phyloP scores from a whole-genome alignment of 2,797 vertebrate species.

The Erpetoichthys calabaricus region DNA sequence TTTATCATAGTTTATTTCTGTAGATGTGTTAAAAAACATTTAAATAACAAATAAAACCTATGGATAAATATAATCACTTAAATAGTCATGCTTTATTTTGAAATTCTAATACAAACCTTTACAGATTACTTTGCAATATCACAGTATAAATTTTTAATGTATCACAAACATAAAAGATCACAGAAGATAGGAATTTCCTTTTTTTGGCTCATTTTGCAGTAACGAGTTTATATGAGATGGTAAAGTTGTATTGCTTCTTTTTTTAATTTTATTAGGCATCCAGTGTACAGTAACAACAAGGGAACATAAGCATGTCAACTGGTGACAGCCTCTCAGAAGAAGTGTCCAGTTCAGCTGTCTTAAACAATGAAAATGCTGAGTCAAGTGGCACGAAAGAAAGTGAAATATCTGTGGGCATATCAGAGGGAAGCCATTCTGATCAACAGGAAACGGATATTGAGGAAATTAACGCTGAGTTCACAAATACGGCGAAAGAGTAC shows the following conservation, averaged over 20 bases:
- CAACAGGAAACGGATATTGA: conserved; percentile 51
- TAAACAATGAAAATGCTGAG: conserved; percentile 38
- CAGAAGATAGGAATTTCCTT: no score
- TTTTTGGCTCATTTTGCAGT: no score
- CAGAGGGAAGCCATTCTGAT: conserved; percentile 47
- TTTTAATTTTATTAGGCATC: conserved; percentile 24
- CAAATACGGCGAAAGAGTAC: conserved; percentile 31
- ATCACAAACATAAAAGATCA: no score
- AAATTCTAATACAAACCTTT: no score
- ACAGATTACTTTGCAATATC: no score
- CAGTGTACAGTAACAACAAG: conserved; percentile 26
- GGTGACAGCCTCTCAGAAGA: conserved; percentile 65
- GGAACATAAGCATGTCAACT: conserved; percentile 61
- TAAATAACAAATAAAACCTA: no score
- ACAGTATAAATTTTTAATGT: no score
- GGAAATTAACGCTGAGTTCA: conserved; percentile 30
- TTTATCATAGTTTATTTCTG: no score
- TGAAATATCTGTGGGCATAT: conserved; percentile 45
- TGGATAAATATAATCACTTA: no score
- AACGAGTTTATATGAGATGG: no score
- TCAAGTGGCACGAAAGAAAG: conserved; percentile 35
- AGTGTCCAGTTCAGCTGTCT: conserved; percentile 45
- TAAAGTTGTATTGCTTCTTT: background rate
- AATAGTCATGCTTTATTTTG: no score
- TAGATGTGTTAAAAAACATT: no score